phyloP scores from a whole-genome alignment of 2,888 invertebrate genomes.

The Hydriomena furcata region DNA sequence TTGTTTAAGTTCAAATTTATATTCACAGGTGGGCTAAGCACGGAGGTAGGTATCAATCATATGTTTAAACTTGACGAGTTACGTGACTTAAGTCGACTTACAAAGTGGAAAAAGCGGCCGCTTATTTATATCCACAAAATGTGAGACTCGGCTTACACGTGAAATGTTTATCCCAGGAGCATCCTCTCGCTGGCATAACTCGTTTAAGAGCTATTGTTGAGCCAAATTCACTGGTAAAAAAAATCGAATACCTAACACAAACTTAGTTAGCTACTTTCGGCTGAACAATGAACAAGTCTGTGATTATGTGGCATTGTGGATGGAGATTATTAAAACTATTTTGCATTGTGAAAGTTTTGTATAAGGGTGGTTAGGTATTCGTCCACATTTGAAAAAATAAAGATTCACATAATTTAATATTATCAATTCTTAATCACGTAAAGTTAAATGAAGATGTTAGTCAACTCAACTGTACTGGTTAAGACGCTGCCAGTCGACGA shows the following conservation, averaged over 20 bases:
- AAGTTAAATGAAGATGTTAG: too few species aligned
- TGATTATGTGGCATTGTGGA: slow-evolving; percentile 51
- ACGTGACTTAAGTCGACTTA: slow-evolving; percentile 43
- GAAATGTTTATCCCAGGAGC: slow-evolving; percentile 54
- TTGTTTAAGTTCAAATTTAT: slow-evolving; percentile 40
- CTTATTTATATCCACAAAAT: slow-evolving; percentile 45
- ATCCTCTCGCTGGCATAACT: slow-evolving; percentile 50
- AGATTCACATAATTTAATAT: too few species aligned
- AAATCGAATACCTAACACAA: slow-evolving; percentile 53
- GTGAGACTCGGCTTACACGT: slow-evolving; percentile 44
- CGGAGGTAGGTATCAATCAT: slow-evolving; percentile 51
- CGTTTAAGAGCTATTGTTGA: slow-evolving; percentile 58
- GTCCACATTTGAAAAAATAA: too few species aligned
- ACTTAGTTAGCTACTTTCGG: slow-evolving; percentile 43
- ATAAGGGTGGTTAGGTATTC: too few species aligned
- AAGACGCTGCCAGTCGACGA: too few species aligned
- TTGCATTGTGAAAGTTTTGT: neutral
- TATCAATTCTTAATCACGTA: too few species aligned
- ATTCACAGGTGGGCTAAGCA: slow-evolving; percentile 37
- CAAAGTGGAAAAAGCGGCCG: slow-evolving; percentile 37
- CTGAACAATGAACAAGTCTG: slow-evolving; percentile 22
- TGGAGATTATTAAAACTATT: slow-evolving; percentile 25
- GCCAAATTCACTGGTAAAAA: slow-evolving; percentile 58
- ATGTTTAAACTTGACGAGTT: slow-evolving; percentile 42
- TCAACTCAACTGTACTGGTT: too few species aligned